These are phyloP conservation scores for Xestia xanthographa DNA, from an alignment of 2,888 invertebrate genomes.

Conservation along the genomic window DNA sequence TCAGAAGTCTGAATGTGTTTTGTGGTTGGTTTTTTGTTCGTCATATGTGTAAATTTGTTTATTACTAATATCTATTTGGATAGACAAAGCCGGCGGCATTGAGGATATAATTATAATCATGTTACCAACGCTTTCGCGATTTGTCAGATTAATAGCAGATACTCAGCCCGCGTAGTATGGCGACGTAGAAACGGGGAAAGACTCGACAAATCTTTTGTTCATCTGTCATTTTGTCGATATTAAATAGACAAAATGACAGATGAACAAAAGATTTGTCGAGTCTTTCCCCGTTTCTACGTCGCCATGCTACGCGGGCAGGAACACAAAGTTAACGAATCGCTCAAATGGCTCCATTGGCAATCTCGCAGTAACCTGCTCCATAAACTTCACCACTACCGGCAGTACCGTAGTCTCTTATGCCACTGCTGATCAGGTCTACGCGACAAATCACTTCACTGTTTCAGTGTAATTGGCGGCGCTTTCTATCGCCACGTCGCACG, in stretches of 20 bases:
- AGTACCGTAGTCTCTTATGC: background rate
- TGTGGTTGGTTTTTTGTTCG: background rate
- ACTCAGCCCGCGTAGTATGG: no score
- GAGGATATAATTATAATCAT: background rate
- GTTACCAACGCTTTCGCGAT: background rate
- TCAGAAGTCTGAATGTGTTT: background rate
- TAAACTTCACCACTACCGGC: background rate
- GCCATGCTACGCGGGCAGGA: no score
- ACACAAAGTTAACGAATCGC: background rate
- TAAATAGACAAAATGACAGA: no score
- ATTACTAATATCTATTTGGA: background rate
- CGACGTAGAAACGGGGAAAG: no score
- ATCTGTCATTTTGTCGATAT: no score
- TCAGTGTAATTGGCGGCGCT: slow-evolving; percentile 39
- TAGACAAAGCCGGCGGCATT: background rate
- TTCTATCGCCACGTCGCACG: slow-evolving; percentile 31
- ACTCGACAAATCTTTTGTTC: no score
- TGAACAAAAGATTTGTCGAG: no score
- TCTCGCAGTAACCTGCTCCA: background rate
- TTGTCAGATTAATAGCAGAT: no score
- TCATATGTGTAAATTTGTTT: background rate
- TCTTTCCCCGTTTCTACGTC: no score
- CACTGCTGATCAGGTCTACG: background rate
- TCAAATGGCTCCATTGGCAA: background rate
- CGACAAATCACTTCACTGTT: slow-evolving; percentile 23